phyloP scores from a whole-genome alignment of 2,113 vertebrate species.

The Leuciscus idus region DNA sequence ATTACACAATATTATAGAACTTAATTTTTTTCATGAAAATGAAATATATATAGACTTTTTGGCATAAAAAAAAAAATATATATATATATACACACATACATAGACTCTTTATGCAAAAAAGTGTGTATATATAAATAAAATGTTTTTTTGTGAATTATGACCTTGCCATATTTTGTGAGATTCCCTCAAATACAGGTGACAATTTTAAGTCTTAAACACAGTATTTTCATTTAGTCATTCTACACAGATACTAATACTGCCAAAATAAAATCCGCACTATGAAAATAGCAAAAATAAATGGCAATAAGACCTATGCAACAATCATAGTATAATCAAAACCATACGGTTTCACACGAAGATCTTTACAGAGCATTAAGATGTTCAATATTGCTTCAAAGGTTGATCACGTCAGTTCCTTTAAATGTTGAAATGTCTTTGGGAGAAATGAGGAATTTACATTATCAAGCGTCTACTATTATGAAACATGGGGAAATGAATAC shows the following conservation, averaged over 20 bases:
- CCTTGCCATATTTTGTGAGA: background rate
- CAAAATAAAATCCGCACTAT: background rate
- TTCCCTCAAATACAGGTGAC: background rate
- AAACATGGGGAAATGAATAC: conserved; percentile 32
- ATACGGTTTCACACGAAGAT: background rate
- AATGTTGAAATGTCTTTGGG: background rate
- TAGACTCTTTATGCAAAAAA: too few species aligned
- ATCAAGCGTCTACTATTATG: conserved; percentile 12
- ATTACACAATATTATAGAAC: too few species aligned
- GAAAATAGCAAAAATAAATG: conserved; percentile 4
- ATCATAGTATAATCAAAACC: background rate
- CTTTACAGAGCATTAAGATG: background rate
- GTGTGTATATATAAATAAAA: too few species aligned
- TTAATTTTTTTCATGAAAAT: too few species aligned
- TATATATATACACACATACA: too few species aligned
- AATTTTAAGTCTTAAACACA: conserved; percentile 16
- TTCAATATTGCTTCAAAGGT: conserved; percentile 44
- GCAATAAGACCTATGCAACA: background rate
- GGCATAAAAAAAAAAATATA: too few species aligned
- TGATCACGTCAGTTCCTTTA: background rate
- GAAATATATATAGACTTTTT: too few species aligned
- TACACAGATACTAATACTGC: background rate
- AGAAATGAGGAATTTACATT: background rate
- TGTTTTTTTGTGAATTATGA: background rate
- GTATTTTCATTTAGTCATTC: background rate